These are phyloP conservation scores for Leucophenga maculata DNA, from an alignment of 2,888 invertebrate genomes.

Conservation along the genomic window DNA sequence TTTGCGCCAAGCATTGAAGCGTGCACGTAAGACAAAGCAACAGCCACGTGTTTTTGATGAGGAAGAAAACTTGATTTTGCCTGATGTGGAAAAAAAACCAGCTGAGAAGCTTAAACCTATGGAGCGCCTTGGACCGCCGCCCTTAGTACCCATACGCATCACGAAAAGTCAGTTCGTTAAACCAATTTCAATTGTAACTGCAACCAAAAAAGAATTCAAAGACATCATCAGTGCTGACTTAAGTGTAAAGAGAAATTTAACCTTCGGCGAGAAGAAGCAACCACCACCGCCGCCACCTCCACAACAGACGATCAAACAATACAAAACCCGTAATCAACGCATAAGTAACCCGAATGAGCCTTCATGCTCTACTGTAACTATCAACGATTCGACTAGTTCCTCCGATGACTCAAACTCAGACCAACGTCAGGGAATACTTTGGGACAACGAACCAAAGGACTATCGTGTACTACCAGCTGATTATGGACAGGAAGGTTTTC, in stretches of 20 bases:
- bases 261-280: constrained; percentile 31
- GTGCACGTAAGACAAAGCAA: constrained; percentile 63
- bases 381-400: constrained; percentile 23
- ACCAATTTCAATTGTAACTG: neutral
- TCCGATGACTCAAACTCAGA: constrained; percentile 58
- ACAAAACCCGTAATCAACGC: constrained; percentile 42
- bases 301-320: constrained; percentile 34
- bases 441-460: constrained; percentile 62
- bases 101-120: neutral
- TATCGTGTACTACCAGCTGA: constrained; percentile 53
- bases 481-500: constrained; percentile 67
- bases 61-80: constrained; percentile 47
- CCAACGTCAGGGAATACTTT: constrained; percentile 41
- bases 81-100: constrained; percentile 32
- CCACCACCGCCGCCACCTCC: constrained; percentile 20
- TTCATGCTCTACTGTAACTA: neutral
- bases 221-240: neutral
- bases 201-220: neutral
- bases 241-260: too few species aligned
- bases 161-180: neutral
- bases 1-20: constrained; percentile 66
- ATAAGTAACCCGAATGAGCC: constrained; percentile 24
- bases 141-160: neutral
- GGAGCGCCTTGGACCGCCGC: neutral
- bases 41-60: constrained; percentile 51